phyloP scores from a whole-genome alignment of 1,140 invertebrate genomes.

The Drosophila pseudoobscura region DNA sequence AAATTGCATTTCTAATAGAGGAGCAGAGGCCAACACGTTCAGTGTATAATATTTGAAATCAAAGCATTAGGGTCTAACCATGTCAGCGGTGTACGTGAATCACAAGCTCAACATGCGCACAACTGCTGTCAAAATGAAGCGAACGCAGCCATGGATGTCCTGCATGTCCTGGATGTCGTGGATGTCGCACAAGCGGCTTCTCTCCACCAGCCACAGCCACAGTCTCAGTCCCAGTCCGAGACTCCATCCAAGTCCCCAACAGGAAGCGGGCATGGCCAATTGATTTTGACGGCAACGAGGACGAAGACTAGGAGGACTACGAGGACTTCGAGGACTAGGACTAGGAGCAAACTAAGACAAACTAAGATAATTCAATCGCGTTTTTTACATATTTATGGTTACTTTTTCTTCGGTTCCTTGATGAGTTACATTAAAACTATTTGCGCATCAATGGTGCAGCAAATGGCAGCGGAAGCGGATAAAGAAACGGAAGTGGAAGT shows the following conservation, averaged over 20 bases:
- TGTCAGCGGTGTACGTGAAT: conserved; percentile 56
- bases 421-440: conserved; percentile 68
- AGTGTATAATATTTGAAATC: conserved; percentile 83
- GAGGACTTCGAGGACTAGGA: conserved; percentile 7
- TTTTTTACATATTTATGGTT: conserved; percentile 74
- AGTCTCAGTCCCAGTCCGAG: conserved; percentile 1
- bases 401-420: conserved; percentile 70
- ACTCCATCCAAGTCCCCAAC: conserved; percentile 25
- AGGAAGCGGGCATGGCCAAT: conserved; percentile 19
- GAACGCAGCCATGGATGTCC: conserved; percentile 11
- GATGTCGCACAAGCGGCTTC: no score
- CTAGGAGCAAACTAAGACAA: conserved; percentile 9
- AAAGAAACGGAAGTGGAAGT: conserved; percentile 5
- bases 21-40: conserved; percentile 45
- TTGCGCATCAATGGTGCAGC: conserved; percentile 50
- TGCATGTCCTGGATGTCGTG: conserved; percentile 4
- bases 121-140: conserved; percentile 80
- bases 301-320: conserved; percentile 5
- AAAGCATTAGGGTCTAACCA: conserved; percentile 73
- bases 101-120: conserved; percentile 77
- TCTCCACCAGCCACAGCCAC: not conserved
- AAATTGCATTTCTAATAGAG: conserved; percentile 51
- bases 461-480: conserved; percentile 36
- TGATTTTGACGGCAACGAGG: conserved; percentile 36
- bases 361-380: conserved; percentile 70